Evolutionary conservation across 2,888 invertebrate species (phyloP).

Genomic region (Aricia artaxerxes): DNA sequence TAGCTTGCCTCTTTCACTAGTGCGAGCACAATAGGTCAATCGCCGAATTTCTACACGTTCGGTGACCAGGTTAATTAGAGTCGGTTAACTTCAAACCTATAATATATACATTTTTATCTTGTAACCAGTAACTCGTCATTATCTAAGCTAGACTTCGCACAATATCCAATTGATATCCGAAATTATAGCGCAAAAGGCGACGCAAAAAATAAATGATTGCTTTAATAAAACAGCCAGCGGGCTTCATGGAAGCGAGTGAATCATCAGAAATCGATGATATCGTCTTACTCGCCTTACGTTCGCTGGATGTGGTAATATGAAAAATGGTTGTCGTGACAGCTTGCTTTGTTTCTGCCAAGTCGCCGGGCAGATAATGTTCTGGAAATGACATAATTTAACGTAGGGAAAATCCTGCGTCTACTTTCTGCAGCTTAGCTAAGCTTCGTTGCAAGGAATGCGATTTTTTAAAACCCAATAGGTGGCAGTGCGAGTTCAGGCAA

Average conservation of each 20-base stretch:
- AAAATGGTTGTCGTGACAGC: slow-evolving; percentile 13
- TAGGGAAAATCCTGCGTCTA: not conserved
- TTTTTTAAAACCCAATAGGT: not conserved
- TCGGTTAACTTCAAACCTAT: not conserved
- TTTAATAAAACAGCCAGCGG: slow-evolving; percentile 40
- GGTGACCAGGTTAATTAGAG: not conserved
- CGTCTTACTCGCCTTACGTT: slow-evolving; percentile 53
- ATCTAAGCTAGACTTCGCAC: slow-evolving; percentile 2
- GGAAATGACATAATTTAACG: not conserved
- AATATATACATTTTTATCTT: not conserved
- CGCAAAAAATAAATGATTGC: slow-evolving; percentile 47
- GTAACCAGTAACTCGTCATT: not conserved
- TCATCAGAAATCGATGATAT: slow-evolving; percentile 65
- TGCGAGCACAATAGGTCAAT: not conserved
- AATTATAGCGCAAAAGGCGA: slow-evolving; percentile 48
- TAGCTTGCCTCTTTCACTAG: not conserved
- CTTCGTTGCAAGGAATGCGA: not conserved
- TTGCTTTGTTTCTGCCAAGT: slow-evolving; percentile 12
- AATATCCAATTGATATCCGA: slow-evolving; percentile 1
- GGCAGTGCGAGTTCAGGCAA: no score
- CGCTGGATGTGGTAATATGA: slow-evolving; percentile 22
- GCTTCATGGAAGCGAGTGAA: slow-evolving; percentile 56
- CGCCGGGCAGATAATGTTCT: not conserved
- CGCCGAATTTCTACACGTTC: not conserved
- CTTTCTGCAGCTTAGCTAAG: not conserved